A percentile compares a stretch with the other conserved stretches of the same genome.
Conservation (phyloP, 2,797 vertebrate genomes). For the Adelosebastes latens region DNA sequence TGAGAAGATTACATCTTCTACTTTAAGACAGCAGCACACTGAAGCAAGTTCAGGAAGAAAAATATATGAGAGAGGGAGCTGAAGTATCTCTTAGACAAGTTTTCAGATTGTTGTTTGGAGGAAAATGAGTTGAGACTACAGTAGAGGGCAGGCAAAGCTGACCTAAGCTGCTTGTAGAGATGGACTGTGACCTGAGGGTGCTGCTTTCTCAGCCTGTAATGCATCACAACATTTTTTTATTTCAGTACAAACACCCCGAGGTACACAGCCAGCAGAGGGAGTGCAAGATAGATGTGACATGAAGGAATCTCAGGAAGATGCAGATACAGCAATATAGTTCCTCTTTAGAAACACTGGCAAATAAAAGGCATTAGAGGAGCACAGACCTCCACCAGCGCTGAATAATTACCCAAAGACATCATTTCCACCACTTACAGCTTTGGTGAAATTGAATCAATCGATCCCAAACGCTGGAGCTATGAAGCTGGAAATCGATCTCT, state of each 20-base stretch:
- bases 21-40: neutral
- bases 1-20: neutral
- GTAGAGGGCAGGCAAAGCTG: neutral
- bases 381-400: neutral
- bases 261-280: neutral
- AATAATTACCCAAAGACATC: neutral
- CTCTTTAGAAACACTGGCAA: neutral
- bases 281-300: neutral
- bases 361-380: neutral
- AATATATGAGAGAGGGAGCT: neutral
- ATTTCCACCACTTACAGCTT: neutral
- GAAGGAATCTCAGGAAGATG: neutral
- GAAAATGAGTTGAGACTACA: neutral
- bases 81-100: neutral
- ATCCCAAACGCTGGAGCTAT: neutral
- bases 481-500: neutral
- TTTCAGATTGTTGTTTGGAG: conserved; percentile 1
- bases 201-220: neutral
- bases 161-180: conserved; percentile 3
- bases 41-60: neutral
- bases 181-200: neutral
- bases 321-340: neutral
- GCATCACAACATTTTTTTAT: conserved; percentile 2
- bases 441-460: neutral
- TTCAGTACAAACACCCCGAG: conserved; percentile 5